Percentiles rank a stretch among this genome's conserved stretches.
phyloP scores from a whole-genome alignment of 2,113 vertebrate genomes.

The Rallus limicola region DNA sequence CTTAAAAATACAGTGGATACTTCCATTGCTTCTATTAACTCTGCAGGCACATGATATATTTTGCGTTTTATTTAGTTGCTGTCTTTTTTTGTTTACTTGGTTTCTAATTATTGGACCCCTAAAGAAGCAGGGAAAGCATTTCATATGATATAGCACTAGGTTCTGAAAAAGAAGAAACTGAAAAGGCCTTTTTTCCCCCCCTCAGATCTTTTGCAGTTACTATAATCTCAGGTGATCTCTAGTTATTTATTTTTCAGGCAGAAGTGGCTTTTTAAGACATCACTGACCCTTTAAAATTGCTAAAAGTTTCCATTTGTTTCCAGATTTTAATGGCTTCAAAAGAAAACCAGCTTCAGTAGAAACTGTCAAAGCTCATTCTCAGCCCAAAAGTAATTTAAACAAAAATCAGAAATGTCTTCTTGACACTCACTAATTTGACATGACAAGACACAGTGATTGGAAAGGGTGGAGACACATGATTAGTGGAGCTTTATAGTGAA shows the following conservation, averaged over 20 bases:
- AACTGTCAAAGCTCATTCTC: not conserved
- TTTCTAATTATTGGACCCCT: not conserved
- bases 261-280: not conserved
- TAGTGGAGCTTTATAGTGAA: not conserved
- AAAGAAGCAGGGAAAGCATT: not conserved
- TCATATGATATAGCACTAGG: not conserved
- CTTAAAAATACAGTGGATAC: not conserved
- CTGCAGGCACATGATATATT: not conserved
- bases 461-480: not conserved
- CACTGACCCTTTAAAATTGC: not conserved
- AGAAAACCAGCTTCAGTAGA: not conserved
- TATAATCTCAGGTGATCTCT: not conserved
- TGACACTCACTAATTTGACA: constrained; percentile 14
- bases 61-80: not conserved
- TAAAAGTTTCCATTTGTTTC: not conserved
- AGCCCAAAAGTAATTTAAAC: not conserved
- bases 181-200: not conserved
- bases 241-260: not conserved
- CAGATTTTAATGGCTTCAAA: not conserved
- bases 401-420: not conserved
- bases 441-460: not conserved
- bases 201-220: not conserved
- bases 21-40: not conserved
- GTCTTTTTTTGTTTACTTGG: not conserved
- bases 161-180: not conserved